Evolutionary conservation across 2,888 invertebrate genomes (phyloP).

Genomic region (Microctonus brassicae): DNA sequence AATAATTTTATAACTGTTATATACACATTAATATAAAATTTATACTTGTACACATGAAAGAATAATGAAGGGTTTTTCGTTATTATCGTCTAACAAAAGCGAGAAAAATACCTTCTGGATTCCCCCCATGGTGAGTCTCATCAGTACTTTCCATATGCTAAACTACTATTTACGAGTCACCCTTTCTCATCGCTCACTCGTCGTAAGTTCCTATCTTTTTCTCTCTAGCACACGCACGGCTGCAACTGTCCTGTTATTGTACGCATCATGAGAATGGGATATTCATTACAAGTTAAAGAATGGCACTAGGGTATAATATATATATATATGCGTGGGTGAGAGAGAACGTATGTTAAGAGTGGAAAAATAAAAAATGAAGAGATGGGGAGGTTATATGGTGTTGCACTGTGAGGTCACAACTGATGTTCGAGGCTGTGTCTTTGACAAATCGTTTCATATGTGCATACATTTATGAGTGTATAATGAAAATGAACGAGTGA

Average conservation of each 20-base stretch:
- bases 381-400: not conserved
- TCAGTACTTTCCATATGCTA: constrained; percentile 12
- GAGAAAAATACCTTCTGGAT: constrained; percentile 15
- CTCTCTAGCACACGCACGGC: too few relatives aligned
- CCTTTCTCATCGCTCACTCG: constrained; percentile 20
- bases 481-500: not conserved
- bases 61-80: not conserved
- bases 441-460: constrained; percentile 37
- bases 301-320: constrained; percentile 34
- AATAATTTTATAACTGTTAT: not conserved
- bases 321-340: constrained; percentile 23
- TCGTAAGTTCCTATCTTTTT: not conserved
- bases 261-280: constrained; percentile 31
- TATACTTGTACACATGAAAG: not conserved
- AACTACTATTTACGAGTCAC: constrained; percentile 26
- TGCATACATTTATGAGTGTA: not conserved
- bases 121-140: constrained; percentile 13
- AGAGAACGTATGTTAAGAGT: constrained; percentile 35
- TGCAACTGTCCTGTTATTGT: constrained; percentile 1
- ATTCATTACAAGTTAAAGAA: constrained; percentile 43
- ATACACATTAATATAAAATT: not conserved
- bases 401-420: constrained; percentile 18
- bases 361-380: not conserved
- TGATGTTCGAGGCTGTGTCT: constrained; percentile 29
- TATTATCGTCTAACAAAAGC: not conserved